Conservation (phyloP, 1,140 invertebrate species). For the Drosophila ogumai region DNA sequence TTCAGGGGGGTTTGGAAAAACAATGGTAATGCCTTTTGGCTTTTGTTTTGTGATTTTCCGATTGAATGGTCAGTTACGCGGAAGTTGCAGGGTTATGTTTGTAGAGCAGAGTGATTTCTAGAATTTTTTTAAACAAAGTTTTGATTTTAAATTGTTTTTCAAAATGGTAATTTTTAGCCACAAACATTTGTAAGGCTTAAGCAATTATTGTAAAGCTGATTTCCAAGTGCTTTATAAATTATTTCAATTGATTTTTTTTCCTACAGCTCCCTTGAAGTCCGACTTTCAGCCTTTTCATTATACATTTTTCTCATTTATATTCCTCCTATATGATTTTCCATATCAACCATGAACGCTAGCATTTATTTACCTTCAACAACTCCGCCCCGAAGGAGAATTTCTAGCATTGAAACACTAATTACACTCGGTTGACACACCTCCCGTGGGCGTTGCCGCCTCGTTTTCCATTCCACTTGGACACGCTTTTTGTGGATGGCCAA, state of each 20-base stretch:
- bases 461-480: constrained; percentile 14
- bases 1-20: neutral
- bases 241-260: neutral
- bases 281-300: neutral
- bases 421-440: constrained; percentile 32
- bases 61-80: constrained; percentile 19
- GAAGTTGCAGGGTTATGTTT: neutral
- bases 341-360: constrained; percentile 15
- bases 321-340: neutral
- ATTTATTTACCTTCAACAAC: constrained; percentile 43
- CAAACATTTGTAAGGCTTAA: no score
- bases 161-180: no score
- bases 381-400: constrained; percentile 30
- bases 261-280: neutral
- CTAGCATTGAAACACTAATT: constrained; percentile 50
- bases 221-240: neutral
- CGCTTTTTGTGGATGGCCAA: constrained; percentile 18
- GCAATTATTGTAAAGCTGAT: no score
- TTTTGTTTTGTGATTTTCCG: constrained; percentile 17
- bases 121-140: neutral
- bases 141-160: neutral
- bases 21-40: constrained; percentile 13
- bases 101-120: neutral
- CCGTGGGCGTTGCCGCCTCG: constrained; percentile 7
- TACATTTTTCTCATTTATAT: neutral